Conservation (phyloP, 2,113 vertebrate genomes). For the Pipra filicauda region DNA sequence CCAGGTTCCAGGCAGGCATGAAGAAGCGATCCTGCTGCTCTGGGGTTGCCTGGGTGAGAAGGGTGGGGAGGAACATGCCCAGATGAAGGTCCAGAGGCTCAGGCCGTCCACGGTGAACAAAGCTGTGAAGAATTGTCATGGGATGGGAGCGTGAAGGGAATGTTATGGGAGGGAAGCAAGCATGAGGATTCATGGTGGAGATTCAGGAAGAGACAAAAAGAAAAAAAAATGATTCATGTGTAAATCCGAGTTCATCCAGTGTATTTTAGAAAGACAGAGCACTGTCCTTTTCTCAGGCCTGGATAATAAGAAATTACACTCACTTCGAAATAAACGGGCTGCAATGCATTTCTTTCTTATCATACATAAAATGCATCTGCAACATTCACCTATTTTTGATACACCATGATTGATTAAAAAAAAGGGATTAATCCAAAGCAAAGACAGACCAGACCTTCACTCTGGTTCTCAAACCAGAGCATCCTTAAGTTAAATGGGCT, state of each 20-base stretch:
- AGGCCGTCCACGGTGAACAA: constrained; percentile 85
- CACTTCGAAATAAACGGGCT: background rate
- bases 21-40: constrained; percentile 96
- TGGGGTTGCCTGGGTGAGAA: constrained; percentile 94
- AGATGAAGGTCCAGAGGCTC: constrained; percentile 96
- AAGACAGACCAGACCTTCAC: background rate
- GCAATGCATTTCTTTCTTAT: background rate
- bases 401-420: background rate
- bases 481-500: background rate
- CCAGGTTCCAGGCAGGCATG: constrained; percentile 96
- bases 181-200: constrained; percentile 36
- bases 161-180: constrained; percentile 40
- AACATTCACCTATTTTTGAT: background rate
- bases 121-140: constrained; percentile 76
- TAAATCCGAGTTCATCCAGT: constrained; percentile 54
- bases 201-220: constrained; percentile 53
- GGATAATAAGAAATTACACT: background rate
- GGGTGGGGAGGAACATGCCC: constrained; percentile 98
- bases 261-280: constrained; percentile 32
- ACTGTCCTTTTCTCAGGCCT: constrained; percentile 51
- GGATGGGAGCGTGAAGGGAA: constrained; percentile 41
- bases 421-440: background rate
- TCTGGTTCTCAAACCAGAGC: background rate
- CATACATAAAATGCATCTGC: background rate
- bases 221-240: constrained; percentile 51